phyloP scores from a whole-genome alignment of 2,113 vertebrate genomes.

The Bungarus multicinctus region DNA sequence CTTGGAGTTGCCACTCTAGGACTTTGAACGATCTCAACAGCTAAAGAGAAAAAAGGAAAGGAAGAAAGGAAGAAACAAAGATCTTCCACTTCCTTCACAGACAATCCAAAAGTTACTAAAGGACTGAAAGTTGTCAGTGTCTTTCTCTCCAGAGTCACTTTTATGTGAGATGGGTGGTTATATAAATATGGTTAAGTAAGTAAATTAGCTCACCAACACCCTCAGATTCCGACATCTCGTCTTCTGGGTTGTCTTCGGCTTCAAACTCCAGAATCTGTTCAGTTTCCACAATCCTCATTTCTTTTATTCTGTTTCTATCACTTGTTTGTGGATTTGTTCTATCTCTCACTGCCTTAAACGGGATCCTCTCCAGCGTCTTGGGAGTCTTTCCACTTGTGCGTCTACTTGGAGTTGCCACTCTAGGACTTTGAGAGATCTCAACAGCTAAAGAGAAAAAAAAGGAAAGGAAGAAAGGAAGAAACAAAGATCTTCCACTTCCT shows the following conservation, averaged over 20 bases:
- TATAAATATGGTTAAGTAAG: not conserved
- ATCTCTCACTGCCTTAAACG: not conserved
- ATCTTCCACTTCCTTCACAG: not conserved
- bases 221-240: not conserved
- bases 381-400: not conserved
- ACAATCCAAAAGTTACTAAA: not conserved
- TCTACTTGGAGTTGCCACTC: slow-evolving; percentile 14
- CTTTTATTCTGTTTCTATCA: not conserved
- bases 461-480: too few species aligned
- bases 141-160: too few species aligned
- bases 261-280: not conserved
- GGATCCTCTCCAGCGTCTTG: not conserved
- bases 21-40: rapidly evolving
- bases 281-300: not conserved
- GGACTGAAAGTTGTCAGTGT: not conserved
- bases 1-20: slow-evolving; percentile 4
- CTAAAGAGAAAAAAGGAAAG: slow-evolving; percentile 8
- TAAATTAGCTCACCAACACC: slow-evolving; percentile 28
- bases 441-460: not conserved
- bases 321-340: not conserved
- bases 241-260: slow-evolving; percentile 26
- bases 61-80: too few species aligned
- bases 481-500: not conserved
- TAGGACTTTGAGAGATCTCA: not conserved
- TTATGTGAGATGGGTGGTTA: too few species aligned